Evolutionary conservation across 2,888 invertebrate species (phyloP).

Genomic region (Hirtodrosophila trivittata): DNA sequence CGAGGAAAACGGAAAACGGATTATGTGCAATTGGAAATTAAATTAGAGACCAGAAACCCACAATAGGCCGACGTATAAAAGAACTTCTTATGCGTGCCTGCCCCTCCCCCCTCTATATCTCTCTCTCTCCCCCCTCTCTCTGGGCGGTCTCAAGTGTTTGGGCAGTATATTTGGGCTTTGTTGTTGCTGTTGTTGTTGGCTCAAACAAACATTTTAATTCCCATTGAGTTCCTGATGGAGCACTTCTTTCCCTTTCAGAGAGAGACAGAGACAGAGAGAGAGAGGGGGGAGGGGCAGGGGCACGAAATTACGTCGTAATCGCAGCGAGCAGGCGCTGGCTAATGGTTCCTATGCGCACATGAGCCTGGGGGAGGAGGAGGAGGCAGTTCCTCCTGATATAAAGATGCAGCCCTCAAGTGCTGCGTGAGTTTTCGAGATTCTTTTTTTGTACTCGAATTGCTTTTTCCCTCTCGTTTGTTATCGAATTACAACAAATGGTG

Average conservation of each 20-base stretch:
- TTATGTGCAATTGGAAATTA: conserved; percentile 78
- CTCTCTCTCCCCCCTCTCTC: neutral
- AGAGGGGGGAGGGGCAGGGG: conserved; percentile 11
- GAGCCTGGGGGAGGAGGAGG: neutral
- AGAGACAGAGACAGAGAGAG: conserved; percentile 2
- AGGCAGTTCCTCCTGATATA: conserved; percentile 5
- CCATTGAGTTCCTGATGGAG: conserved; percentile 68
- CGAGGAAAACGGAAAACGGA: conserved; percentile 54
- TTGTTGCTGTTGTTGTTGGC: conserved; percentile 25
- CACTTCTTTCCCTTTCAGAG: conserved; percentile 6
- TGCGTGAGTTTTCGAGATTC: conserved; percentile 25
- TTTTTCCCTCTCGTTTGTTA: conserved; percentile 17
- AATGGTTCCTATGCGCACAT: conserved; percentile 53
- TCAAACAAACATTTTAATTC: conserved; percentile 74
- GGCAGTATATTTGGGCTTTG: conserved; percentile 22
- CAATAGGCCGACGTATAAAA: conserved; percentile 19
- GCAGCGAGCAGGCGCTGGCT: conserved; percentile 54
- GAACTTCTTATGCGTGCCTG: conserved; percentile 8
- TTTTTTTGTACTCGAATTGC: conserved; percentile 2
- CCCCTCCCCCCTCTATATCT: neutral
- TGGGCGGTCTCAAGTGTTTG: conserved; percentile 67
- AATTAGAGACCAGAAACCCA: conserved; percentile 59
- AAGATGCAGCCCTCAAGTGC: conserved; percentile 60
- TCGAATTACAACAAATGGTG: conserved; percentile 33
- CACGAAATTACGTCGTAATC: conserved; percentile 72